Conservation (phyloP, 1,140 invertebrate species). For the Ceratoteleas bidentatus region DNA sequence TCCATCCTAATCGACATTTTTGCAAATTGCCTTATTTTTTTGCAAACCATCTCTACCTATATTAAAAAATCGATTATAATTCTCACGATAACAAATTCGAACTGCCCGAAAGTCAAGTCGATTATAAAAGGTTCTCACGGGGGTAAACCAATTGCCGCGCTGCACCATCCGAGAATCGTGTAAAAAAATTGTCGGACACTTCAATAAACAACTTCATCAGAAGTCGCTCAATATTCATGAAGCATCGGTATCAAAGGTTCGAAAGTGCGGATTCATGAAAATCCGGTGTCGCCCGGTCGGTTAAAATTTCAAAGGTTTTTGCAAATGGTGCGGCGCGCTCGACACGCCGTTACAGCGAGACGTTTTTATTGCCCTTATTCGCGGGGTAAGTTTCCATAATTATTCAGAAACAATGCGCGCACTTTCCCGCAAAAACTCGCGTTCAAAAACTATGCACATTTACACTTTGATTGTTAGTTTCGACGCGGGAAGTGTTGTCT, state of each 20-base stretch:
- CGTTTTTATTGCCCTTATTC: slow-evolving; percentile 15
- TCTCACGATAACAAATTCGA: too few relatives aligned
- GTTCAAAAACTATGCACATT: background rate
- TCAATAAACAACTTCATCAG: slow-evolving; percentile 27
- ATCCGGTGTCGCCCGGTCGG: slow-evolving; percentile 9
- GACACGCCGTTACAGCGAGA: slow-evolving; percentile 11
- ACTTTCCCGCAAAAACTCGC: background rate
- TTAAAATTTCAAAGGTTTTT: slow-evolving; percentile 28
- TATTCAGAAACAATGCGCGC: background rate
- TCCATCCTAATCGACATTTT: too few relatives aligned
- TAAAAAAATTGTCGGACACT: slow-evolving; percentile 5
- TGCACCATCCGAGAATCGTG: background rate
- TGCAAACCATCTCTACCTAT: too few relatives aligned
- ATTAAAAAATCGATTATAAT: too few relatives aligned
- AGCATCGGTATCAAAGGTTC: slow-evolving; percentile 20
- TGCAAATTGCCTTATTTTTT: too few relatives aligned
- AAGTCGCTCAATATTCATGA: slow-evolving; percentile 28
- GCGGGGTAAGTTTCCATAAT: slow-evolving; percentile 3
- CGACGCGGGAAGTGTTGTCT: background rate
- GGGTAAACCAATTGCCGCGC: too few relatives aligned
- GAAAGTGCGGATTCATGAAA: slow-evolving; percentile 14
- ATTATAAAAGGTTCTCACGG: too few relatives aligned
- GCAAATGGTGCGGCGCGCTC: slow-evolving; percentile 13
- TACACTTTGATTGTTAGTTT: slow-evolving; percentile 6
- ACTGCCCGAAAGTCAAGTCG: too few relatives aligned